Conservation (phyloP, 2,888 invertebrate genomes). For the Hydrotaea diabolus region DNA sequence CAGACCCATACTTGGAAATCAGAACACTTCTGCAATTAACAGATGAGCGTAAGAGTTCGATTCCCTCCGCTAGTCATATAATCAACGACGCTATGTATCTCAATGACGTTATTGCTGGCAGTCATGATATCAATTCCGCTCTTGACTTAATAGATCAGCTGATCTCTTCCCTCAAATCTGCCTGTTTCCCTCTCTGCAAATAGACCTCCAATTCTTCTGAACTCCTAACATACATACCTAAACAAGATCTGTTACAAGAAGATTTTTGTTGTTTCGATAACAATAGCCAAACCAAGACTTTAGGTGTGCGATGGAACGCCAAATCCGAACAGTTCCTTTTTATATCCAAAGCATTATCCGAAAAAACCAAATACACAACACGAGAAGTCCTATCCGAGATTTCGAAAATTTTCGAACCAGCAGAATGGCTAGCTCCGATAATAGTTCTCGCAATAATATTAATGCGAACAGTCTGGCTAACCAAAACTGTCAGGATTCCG, state of each 20-base stretch:
- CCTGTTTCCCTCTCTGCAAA: constrained; percentile 21
- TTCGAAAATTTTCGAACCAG: constrained; percentile 63
- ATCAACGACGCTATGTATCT: constrained; percentile 22
- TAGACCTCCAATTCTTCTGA: background rate
- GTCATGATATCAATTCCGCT: background rate
- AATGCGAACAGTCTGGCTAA: constrained; percentile 28
- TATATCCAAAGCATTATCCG: no score
- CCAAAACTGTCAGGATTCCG: background rate
- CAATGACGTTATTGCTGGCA: constrained; percentile 16
- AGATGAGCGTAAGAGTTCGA: background rate
- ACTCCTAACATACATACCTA: background rate
- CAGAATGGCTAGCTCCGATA: constrained; percentile 58
- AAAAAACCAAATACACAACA: constrained; percentile 13
- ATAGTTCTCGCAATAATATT: constrained; percentile 55
- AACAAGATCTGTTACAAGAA: background rate
- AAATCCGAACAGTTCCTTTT: background rate
- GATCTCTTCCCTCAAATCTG: background rate
- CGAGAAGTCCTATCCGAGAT: constrained; percentile 58
- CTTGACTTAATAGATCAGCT: background rate
- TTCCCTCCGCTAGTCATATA: background rate
- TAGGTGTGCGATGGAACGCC: constrained; percentile 6
- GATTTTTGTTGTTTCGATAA: constrained; percentile 25
- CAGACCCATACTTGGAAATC: constrained; percentile 45
- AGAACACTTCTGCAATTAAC: constrained; percentile 33
- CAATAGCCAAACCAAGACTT: constrained; percentile 13